These are phyloP conservation scores for Ciconia nigra DNA, from an alignment of 2,797 vertebrate species.

Conservation along the genomic window DNA sequence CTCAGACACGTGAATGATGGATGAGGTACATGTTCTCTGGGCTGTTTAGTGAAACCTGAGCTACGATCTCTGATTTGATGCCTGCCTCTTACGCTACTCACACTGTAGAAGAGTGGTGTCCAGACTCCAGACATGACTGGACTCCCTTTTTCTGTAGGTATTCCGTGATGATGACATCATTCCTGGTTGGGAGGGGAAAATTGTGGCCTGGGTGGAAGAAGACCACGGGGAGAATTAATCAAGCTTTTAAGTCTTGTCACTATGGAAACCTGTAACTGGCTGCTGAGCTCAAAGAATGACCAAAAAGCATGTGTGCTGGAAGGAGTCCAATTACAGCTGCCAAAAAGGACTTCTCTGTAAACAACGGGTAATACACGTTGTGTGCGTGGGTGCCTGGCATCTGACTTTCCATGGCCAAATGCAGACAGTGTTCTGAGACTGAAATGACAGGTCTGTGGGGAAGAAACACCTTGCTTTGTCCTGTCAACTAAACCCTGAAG, in stretches of 20 bases:
- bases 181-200: slow-evolving; percentile 98
- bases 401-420: slow-evolving; percentile 5
- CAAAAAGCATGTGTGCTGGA: slow-evolving; percentile 34
- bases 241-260: slow-evolving; percentile 16
- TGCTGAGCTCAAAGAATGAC: slow-evolving; percentile 59
- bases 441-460: neutral
- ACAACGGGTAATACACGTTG: neutral
- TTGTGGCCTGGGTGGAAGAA: slow-evolving; percentile 99
- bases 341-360: slow-evolving; percentile 57
- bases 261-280: slow-evolving; percentile 14
- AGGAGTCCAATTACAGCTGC: slow-evolving; percentile 61
- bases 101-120: too few relatives aligned
- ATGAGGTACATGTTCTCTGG: neutral
- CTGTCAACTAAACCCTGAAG: slow-evolving; percentile 49
- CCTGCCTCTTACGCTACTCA: neutral
- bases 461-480: neutral
- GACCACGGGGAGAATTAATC: slow-evolving; percentile 89
- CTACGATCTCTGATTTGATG: neutral
- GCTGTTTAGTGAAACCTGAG: neutral
- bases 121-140: neutral
- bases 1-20: neutral
- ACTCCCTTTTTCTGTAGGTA: slow-evolving; percentile 73
- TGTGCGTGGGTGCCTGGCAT: slow-evolving; percentile 22
- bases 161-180: slow-evolving; percentile 94
- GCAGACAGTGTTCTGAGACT: neutral